Percentiles rank a stretch among this genome's conserved stretches.
Evolutionary conservation across 2,888 invertebrate genomes (phyloP).

Genomic region (Philonicus albiceps): DNA sequence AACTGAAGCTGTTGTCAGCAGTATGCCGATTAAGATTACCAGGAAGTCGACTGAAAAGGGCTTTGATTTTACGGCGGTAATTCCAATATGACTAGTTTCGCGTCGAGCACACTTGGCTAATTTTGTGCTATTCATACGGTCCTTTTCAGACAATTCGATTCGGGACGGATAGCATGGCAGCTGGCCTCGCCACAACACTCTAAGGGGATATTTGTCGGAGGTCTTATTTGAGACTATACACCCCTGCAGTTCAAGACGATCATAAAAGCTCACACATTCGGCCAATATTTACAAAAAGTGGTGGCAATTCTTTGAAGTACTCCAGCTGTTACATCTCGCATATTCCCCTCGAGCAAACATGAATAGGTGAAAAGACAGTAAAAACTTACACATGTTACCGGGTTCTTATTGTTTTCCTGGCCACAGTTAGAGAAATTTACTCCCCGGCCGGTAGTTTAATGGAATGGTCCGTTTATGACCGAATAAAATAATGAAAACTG

Average conservation of each 20-base stretch:
- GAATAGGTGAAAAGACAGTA: slow-evolving; percentile 35
- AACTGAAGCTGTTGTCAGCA: background rate
- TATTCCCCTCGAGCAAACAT: slow-evolving; percentile 4
- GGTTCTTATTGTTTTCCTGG: background rate
- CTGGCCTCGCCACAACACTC: background rate
- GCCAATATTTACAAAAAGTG: slow-evolving; percentile 34
- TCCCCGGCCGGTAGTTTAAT: background rate
- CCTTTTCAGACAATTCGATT: background rate
- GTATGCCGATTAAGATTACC: background rate
- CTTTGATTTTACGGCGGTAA: background rate
- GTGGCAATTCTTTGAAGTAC: slow-evolving; percentile 22
- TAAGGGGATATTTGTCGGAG: background rate
- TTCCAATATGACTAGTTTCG: background rate
- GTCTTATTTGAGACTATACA: background rate
- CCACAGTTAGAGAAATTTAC: slow-evolving; percentile 21
- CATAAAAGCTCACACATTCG: slow-evolving; percentile 27
- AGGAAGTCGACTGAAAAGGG: background rate
- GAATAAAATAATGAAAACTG: slow-evolving; percentile 63
- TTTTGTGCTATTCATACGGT: background rate
- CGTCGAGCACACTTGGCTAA: background rate
- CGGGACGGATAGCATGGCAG: background rate
- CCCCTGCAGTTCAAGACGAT: background rate
- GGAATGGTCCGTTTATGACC: slow-evolving; percentile 57
- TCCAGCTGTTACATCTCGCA: slow-evolving; percentile 13
- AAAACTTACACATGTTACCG: slow-evolving; percentile 31